phyloP scores from a whole-genome alignment of 2,888 invertebrate species.

The Trisateles emortualis region DNA sequence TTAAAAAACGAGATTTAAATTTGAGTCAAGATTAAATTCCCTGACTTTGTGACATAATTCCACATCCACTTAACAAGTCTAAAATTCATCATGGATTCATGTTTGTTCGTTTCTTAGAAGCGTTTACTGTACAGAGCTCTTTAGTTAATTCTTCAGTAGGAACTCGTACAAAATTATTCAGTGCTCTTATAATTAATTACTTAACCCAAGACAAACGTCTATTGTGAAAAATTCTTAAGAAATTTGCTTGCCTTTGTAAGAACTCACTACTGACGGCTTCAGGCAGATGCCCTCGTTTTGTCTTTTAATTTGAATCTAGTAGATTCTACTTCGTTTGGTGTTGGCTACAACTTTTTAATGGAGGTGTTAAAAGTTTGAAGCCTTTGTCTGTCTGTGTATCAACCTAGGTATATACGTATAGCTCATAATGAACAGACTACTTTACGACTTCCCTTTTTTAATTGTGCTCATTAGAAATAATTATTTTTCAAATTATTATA shows the following conservation, averaged over 20 bases:
- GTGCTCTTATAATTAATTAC: slow-evolving; percentile 44
- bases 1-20: too few species aligned
- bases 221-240: slow-evolving; percentile 35
- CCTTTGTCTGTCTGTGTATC: neutral
- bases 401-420: neutral
- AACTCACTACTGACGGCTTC: slow-evolving; percentile 5
- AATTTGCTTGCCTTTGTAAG: slow-evolving; percentile 22
- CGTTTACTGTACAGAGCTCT: slow-evolving; percentile 32
- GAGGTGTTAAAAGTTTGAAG: neutral
- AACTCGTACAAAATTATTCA: slow-evolving; percentile 39
- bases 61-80: slow-evolving; percentile 1
- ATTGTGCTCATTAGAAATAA: too few species aligned
- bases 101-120: slow-evolving; percentile 10
- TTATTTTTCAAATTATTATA: too few species aligned
- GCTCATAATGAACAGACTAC: neutral
- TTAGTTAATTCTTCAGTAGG: slow-evolving; percentile 33
- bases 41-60: neutral
- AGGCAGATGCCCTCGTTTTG: neutral
- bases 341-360: neutral
- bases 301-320: neutral
- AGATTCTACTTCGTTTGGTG: neutral
- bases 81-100: neutral
- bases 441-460: too few species aligned
- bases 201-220: slow-evolving; percentile 26
- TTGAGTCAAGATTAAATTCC: neutral